Percentiles rank a stretch among this genome's conserved stretches.
phyloP scores from a whole-genome alignment of 2,888 invertebrate genomes.

The Dryadula phaetusa region DNA sequence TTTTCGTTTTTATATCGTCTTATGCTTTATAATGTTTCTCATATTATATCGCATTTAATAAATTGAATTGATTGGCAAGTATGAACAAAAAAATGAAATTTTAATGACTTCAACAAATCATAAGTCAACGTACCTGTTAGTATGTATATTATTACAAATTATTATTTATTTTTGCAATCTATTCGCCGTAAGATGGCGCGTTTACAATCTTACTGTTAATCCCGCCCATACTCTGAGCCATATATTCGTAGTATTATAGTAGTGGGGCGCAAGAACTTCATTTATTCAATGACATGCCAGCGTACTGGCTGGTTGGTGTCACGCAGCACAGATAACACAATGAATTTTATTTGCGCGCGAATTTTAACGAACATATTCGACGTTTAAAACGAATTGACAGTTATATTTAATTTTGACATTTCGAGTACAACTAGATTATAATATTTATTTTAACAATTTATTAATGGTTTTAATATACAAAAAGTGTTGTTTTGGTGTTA shows the following conservation, averaged over 20 bases:
- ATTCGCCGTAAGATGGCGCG: constrained; percentile 32
- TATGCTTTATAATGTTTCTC: background rate
- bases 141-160: background rate
- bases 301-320: constrained; percentile 58
- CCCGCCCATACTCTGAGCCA: constrained; percentile 32
- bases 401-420: constrained; percentile 45
- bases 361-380: constrained; percentile 76
- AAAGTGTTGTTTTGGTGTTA: constrained; percentile 54
- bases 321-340: constrained; percentile 50
- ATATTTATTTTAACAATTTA: constrained; percentile 2
- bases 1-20: no score
- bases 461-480: constrained; percentile 27
- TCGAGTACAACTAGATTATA: background rate
- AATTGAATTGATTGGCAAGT: no score
- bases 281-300: constrained; percentile 72
- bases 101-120: no score
- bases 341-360: constrained; percentile 58
- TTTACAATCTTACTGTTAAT: background rate
- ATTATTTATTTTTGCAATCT: background rate
- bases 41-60: no score
- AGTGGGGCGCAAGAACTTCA: constrained; percentile 61
- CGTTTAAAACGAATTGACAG: constrained; percentile 70
- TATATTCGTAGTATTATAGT: constrained; percentile 53
- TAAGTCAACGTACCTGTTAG: no score
- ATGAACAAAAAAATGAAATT: no score